A percentile compares a stretch with the other conserved stretches of the same genome.
Conservation (phyloP, 2,888 invertebrate genomes). For the Agrilus biguttatus region DNA sequence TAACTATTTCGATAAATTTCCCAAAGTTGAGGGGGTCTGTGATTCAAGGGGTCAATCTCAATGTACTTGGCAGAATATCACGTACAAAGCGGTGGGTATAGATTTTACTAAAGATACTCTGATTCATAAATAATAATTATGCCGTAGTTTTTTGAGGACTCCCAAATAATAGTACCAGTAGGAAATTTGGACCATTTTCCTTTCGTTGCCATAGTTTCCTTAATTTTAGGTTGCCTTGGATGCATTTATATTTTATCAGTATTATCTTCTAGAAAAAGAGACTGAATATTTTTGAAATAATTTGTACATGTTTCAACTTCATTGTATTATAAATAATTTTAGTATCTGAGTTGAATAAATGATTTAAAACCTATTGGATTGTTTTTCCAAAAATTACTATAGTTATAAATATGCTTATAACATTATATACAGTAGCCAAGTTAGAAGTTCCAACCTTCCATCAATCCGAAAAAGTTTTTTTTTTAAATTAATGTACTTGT, state of each 20-base stretch:
- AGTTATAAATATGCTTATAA: too few relatives aligned
- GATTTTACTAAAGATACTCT: background rate
- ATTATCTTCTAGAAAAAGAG: constrained; percentile 14
- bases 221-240: constrained; percentile 31
- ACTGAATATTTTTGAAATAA: too few relatives aligned
- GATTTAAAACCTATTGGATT: too few relatives aligned
- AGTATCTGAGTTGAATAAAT: too few relatives aligned
- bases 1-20: constrained; percentile 20
- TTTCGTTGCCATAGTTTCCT: constrained; percentile 27
- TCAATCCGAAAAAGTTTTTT: too few relatives aligned
- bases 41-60: constrained; percentile 14
- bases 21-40: constrained; percentile 27
- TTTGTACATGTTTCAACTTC: too few relatives aligned
- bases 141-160: constrained; percentile 26
- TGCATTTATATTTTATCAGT: constrained; percentile 32
- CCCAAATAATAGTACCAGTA: constrained; percentile 29
- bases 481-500: too few relatives aligned
- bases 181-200: constrained; percentile 32
- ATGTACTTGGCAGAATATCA: constrained; percentile 31
- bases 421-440: too few relatives aligned
- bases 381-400: too few relatives aligned
- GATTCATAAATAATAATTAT: constrained; percentile 6
- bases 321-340: too few relatives aligned
- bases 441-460: too few relatives aligned
- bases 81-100: constrained; percentile 30